A percentile compares a stretch with the other conserved stretches of the same genome.
Evolutionary conservation across 2,113 vertebrate species (phyloP).

Genomic region (western clawed frog (Xenopus tropicalis)): DNA sequence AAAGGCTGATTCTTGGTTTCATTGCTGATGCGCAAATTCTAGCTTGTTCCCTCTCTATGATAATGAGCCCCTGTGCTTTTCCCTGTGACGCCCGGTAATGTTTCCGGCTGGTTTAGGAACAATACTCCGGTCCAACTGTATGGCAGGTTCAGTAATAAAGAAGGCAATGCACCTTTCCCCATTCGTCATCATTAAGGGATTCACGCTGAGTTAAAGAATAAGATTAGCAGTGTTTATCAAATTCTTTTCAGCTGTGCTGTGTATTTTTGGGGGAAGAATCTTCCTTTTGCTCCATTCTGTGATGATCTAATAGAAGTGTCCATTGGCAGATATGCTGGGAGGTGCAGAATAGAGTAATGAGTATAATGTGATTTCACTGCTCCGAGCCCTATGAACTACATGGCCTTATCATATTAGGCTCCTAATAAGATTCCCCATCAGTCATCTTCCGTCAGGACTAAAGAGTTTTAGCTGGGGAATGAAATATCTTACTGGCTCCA

Average conservation of each 20-base stretch:
- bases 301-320: constrained; percentile 93
- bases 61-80: no score
- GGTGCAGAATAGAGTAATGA: constrained; percentile 97
- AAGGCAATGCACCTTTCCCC: no score
- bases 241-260: background rate
- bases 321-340: constrained; percentile 86
- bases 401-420: constrained; percentile 97
- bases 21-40: no score
- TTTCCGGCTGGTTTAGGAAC: no score
- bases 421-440: constrained; percentile 91
- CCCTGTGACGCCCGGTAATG: no score
- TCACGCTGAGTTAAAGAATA: no score
- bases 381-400: constrained; percentile 87
- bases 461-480: constrained; percentile 30
- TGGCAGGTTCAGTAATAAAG: no score
- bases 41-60: no score
- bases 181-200: background rate
- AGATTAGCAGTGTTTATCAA: background rate
- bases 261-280: constrained; percentile 49
- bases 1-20: no score
- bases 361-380: constrained; percentile 92
- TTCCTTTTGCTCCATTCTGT: constrained; percentile 82
- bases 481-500: no score
- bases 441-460: constrained; percentile 75
- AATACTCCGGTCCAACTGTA: no score